phyloP scores from a whole-genome alignment of 2,888 invertebrate species.

The Leptodirus hochenwartii region DNA sequence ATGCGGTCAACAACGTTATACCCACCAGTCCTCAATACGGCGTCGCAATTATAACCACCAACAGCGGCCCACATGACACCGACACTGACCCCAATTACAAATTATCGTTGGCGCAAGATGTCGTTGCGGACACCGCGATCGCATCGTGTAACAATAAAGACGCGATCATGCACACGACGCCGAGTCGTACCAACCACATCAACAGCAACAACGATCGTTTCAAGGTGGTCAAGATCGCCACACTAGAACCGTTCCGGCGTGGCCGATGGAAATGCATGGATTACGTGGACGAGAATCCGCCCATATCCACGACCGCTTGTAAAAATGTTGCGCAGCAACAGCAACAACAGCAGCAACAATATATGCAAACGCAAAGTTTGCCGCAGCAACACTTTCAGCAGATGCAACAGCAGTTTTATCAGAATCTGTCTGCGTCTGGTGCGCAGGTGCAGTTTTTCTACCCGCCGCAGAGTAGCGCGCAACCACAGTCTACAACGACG shows the following conservation, averaged over 20 bases:
- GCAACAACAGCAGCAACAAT: constrained; percentile 13
- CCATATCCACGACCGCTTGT: constrained; percentile 15
- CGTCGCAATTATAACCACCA: constrained; percentile 32
- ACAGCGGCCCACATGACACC: constrained; percentile 22
- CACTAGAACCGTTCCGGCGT: constrained; percentile 53
- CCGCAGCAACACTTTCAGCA: constrained; percentile 29
- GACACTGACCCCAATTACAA: no score
- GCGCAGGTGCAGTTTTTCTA: constrained; percentile 25
- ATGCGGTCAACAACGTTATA: constrained; percentile 29
- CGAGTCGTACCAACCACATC: no score
- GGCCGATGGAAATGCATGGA: constrained; percentile 66
- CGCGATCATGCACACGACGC: constrained; percentile 33
- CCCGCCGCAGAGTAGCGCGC: constrained; percentile 21
- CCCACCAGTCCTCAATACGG: constrained; percentile 47
- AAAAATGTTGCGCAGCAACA: constrained; percentile 6
- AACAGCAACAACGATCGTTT: constrained; percentile 44
- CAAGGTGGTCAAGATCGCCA: constrained; percentile 63
- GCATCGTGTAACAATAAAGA: constrained; percentile 30
- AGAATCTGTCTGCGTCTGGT: constrained; percentile 23
- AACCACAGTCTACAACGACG: constrained; percentile 19
- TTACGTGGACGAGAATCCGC: constrained; percentile 45
- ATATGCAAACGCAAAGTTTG: constrained; percentile 27
- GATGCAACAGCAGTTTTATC: constrained; percentile 18
- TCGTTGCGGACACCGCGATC: constrained; percentile 16
- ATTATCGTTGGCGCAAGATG: no score